Evolutionary conservation across 1,140 invertebrate species (phyloP).

Genomic region (Sminthurides bifidus): DNA sequence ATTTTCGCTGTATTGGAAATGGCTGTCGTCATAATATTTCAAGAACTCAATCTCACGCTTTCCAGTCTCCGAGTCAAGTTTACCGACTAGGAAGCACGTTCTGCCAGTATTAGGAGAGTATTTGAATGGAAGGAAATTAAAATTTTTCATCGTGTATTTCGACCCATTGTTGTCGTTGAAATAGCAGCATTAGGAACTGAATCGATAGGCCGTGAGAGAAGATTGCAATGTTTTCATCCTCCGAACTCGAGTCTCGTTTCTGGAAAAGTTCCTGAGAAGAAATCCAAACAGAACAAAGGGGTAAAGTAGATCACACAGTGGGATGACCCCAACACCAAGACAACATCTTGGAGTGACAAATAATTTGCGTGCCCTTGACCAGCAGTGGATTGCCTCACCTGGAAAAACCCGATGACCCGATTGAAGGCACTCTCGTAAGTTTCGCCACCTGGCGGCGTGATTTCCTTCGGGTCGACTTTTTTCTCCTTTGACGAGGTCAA

Average conservation of each 20-base stretch:
- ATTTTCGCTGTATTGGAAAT: no score
- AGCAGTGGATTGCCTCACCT: no score
- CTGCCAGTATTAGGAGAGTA: neutral
- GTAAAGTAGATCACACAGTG: neutral
- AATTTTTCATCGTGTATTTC: neutral
- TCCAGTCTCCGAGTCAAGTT: neutral
- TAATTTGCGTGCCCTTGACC: no score
- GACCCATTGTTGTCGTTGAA: neutral
- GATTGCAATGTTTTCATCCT: neutral
- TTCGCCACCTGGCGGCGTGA: no score
- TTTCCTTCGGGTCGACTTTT: no score
- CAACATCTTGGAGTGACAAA: no score
- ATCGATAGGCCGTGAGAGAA: neutral
- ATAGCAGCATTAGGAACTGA: neutral
- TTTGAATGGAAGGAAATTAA: neutral
- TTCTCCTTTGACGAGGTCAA: no score
- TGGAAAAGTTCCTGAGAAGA: neutral
- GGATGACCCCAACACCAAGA: neutral
- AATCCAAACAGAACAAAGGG: neutral
- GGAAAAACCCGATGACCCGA: no score
- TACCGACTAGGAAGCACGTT: neutral
- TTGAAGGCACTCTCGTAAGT: no score
- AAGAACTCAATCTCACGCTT: neutral
- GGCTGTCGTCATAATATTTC: no score
- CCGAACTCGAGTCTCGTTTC: neutral